Conservation (phyloP, 2,888 invertebrate species). For the Pristionchus japonicus region DNA sequence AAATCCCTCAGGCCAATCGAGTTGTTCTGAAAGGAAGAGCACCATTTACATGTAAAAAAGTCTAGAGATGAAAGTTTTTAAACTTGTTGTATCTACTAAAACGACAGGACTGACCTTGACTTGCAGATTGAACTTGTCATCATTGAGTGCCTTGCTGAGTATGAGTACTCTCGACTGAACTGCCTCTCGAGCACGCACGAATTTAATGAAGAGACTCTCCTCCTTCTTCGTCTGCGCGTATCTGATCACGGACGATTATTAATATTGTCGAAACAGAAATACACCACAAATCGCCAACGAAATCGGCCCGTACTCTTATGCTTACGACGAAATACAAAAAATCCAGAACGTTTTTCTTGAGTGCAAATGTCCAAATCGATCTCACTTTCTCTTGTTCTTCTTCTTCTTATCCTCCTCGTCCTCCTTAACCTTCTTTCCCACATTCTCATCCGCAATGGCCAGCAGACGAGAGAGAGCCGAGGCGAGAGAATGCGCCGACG, state of each 20-base stretch:
- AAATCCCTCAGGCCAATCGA: conserved; percentile 45
- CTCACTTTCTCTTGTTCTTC: conserved; percentile 18
- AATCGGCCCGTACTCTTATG: too few species aligned
- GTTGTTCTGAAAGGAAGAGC: conserved; percentile 23
- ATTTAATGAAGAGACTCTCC: conserved; percentile 38
- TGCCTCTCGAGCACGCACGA: conserved; percentile 39
- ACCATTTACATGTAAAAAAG: neutral
- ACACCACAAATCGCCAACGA: too few species aligned
- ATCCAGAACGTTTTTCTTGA: too few species aligned
- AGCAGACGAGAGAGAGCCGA: neutral
- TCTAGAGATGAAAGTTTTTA: too few species aligned
- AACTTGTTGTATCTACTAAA: too few species aligned
- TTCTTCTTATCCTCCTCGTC: conserved; percentile 37
- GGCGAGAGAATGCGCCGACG: neutral
- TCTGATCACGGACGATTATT: neutral
- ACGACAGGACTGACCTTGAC: conserved; percentile 42
- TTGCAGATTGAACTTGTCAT: conserved; percentile 41
- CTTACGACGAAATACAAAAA: too few species aligned
- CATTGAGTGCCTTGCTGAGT: conserved; percentile 45
- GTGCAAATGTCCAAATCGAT: too few species aligned
- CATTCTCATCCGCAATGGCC: conserved; percentile 5
- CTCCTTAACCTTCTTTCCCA: neutral
- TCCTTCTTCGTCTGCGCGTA: conserved; percentile 41
- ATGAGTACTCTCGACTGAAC: conserved; percentile 45
- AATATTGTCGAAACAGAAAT: neutral